Base-by-base conservation (phyloP, 2,888 invertebrate species). In the Alitta virens region DNA sequence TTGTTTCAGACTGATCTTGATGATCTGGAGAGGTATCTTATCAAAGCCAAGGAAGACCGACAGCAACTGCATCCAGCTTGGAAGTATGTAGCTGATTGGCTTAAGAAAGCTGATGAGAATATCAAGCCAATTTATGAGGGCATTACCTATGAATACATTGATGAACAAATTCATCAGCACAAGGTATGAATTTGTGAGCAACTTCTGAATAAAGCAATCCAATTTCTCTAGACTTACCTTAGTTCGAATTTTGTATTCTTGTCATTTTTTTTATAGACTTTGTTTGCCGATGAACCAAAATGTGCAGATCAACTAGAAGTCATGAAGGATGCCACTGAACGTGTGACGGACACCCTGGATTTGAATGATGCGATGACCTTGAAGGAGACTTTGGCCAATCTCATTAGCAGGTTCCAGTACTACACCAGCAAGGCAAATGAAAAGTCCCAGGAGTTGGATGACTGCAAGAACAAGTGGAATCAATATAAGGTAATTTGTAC, bases 131-230 rank as follows among this genome's bases (percentile, higher is more conserved):
- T 89, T 18, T 90, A 90, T 74, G 90, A 91, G 68, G 94, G 94
- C 16, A 89, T 94, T 5, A 91, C 95, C 79, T 94, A 92, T 75
- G 91, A 91, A 72, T 91, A 91, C 70, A 89, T 94, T 9, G 85
- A 89, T 54, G 85, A 87, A 7, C 91, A 93, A 75, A 84, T 95
- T 25, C 91, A 92, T 76, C 91, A 93, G 73, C 93, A 93, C 77
- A 92, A 91, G 82, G 86, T 86, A 72, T 66, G 26, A 9, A 5
- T 33, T 5, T 12, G 5, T 33, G 33, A n/a, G n/a, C n/a, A n/a
- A n/a, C n/a, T n/a, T n/a, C n/a, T n/a, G n/a, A n/a, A 33, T 33
- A 33, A 33, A 33, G 33, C 12, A 7, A 33, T 33, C 33, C 33
- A 33, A n/a, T n/a, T n/a, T 33, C 33, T 33, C 33, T 7, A 33